A percentile compares a stretch with the other conserved stretches of the same genome.
Conservation (phyloP, 2,888 invertebrate genomes). For the Pyrrhopygopsis socrates region DNA sequence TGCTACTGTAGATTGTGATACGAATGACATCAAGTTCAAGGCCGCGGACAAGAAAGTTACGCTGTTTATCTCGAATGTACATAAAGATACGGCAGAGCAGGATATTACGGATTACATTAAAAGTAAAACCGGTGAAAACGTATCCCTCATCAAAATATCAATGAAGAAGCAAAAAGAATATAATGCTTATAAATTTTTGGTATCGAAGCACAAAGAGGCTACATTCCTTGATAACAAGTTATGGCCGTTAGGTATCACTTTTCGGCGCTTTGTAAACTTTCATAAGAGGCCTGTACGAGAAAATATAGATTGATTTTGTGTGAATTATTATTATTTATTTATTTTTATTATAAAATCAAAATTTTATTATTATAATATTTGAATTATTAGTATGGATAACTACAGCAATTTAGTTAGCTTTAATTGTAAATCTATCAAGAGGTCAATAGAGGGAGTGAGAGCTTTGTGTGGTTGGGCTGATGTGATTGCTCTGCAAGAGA, state of each 20-base stretch:
- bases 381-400: neutral
- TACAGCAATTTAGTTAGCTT: conserved; percentile 10
- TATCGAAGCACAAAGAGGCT: conserved; percentile 48
- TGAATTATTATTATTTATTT: too few species aligned
- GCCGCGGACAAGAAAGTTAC: conserved; percentile 62
- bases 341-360: too few species aligned
- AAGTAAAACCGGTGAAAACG: conserved; percentile 37
- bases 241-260: conserved; percentile 66
- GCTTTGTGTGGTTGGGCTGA: conserved; percentile 5
- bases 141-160: conserved; percentile 50
- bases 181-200: conserved; percentile 62
- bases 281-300: neutral
- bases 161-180: conserved; percentile 54
- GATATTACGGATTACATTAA: conserved; percentile 66
- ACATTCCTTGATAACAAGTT: conserved; percentile 60
- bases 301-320: neutral
- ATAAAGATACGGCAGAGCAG: conserved; percentile 25
- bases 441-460: conserved; percentile 8
- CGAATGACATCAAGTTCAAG: conserved; percentile 22
- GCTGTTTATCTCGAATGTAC: conserved; percentile 62
- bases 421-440: conserved; percentile 22
- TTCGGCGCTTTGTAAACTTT: conserved; percentile 52
- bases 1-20: neutral
- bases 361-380: too few species aligned
- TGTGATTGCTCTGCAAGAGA: conserved; percentile 24